A percentile compares a stretch with the other conserved stretches of the same genome.
These are phyloP conservation scores for Cottus gobio DNA, from an alignment of 2,113 vertebrate genomes.

Conservation along the genomic window DNA sequence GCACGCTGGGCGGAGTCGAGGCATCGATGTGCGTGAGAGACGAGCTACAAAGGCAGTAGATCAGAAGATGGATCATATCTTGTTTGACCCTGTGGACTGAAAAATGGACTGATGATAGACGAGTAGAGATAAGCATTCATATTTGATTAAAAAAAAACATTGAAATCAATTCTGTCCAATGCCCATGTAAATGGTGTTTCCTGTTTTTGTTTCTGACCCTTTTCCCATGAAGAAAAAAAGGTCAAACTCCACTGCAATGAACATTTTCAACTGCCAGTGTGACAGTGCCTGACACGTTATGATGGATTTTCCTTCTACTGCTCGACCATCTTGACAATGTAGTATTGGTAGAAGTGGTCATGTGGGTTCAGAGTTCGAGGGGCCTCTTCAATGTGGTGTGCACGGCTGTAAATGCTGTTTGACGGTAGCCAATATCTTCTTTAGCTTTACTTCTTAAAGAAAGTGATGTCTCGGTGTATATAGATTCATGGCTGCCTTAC, in stretches of 20 bases:
- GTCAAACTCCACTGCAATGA: not conserved
- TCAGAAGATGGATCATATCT: not conserved
- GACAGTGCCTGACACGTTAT: not conserved
- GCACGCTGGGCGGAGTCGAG: not conserved
- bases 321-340: too few relatives aligned
- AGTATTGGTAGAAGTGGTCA: not conserved
- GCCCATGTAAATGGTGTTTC: not conserved
- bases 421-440: not conserved
- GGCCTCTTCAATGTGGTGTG: not conserved
- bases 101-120: too few relatives aligned
- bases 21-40: slow-evolving; percentile 20
- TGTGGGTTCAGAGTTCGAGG: not conserved
- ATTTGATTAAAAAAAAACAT: not conserved
- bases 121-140: not conserved
- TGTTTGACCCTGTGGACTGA: not conserved
- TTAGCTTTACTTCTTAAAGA: not conserved
- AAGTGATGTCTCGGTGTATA: not conserved
- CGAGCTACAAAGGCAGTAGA: not conserved
- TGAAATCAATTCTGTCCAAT: not conserved
- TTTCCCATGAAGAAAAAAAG: not conserved
- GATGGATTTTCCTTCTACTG: too few relatives aligned
- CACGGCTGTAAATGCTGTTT: not conserved
- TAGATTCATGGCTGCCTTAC: not conserved
- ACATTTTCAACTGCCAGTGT: not conserved
- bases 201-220: not conserved